These are phyloP conservation scores for Plusia festucae DNA, from an alignment of 2,888 invertebrate genomes.

Conservation along the genomic window DNA sequence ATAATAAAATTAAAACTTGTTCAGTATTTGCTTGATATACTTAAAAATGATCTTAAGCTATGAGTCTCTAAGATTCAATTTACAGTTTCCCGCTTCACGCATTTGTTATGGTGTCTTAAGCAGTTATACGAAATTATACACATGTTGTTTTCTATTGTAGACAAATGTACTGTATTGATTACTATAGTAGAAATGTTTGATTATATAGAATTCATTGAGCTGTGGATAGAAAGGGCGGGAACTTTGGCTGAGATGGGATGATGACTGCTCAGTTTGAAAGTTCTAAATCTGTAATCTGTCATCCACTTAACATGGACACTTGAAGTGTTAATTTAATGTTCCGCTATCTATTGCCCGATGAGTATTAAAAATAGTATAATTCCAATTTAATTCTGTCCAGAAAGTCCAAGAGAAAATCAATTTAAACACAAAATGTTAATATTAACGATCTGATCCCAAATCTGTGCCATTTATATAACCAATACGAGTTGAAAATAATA, in stretches of 20 bases:
- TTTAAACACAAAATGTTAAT: constrained; percentile 8
- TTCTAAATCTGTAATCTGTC: too few relatives aligned
- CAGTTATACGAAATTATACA: constrained; percentile 57
- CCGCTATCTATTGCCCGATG: not conserved
- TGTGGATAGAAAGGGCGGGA: not conserved
- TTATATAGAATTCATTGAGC: constrained; percentile 6
- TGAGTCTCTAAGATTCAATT: constrained; percentile 54
- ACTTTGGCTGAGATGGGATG: too few relatives aligned
- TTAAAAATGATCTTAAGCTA: constrained; percentile 43
- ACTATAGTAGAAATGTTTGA: constrained; percentile 45
- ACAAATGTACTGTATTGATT: constrained; percentile 55
- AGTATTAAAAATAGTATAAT: constrained; percentile 14
- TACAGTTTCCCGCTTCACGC: constrained; percentile 44
- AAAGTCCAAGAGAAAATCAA: constrained; percentile 5
- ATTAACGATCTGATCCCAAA: constrained; percentile 16
- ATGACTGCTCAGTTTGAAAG: not conserved
- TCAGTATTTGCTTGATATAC: constrained; percentile 50
- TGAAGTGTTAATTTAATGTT: not conserved
- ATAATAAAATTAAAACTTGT: constrained; percentile 28
- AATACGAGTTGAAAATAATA: constrained; percentile 16
- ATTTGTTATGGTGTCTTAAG: constrained; percentile 51
- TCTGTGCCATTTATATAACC: constrained; percentile 52
- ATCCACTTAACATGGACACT: too few relatives aligned
- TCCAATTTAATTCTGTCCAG: constrained; percentile 50
- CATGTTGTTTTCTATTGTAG: constrained; percentile 56